Base-by-base conservation (phyloP, 2,888 invertebrate species). In the Sinopyrophorus schimmeli region DNA sequence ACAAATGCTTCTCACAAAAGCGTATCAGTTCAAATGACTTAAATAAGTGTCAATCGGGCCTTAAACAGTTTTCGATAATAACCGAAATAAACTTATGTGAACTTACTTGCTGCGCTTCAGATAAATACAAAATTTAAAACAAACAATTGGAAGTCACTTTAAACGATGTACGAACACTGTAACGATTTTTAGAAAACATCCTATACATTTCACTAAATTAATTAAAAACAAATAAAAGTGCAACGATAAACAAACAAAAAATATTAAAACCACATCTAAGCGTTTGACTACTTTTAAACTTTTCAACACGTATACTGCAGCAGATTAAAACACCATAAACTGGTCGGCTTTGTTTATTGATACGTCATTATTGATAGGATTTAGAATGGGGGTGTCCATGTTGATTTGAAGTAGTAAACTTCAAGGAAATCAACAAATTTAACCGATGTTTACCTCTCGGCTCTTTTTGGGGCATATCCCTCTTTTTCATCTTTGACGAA, bases 371-470 rank as follows among this genome's bases (percentile, higher is more conserved):
- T 30, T 43, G 35, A 39, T 40, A 53, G 26, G 26, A 48, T 38
- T 27, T 27, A 20, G 48, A 44, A 53, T 53, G 53, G 53, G 53
- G 53, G 39, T 53, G 48, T 18, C 37, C 34, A 34, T 40, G 26
- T 24, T 28, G 23, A 40, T 17, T 32, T 43, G 27, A 44, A 31
- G 38, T 50, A 28, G 16, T 21, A 37, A 38, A 21, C 30, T 37
- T 43, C 42, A 48, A 42, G 37, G 37, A 49, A 46, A 46, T 46
- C 46, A 46, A 42, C 42, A 41, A 21, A 41, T 15, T 23, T 23
- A 11, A 11, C 31, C 21, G 15, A 31, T 23, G 23, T 41, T 39
- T 35, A 35, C 24, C 23, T 35, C 24, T 35, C 10, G 24, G 35
- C 23, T n/a, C n/a, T n/a, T n/a, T n/a, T n/a, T n/a, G n/a, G n/a